Base-by-base conservation (phyloP, 1,140 invertebrate species). In the Orchestia grillus region DNA sequence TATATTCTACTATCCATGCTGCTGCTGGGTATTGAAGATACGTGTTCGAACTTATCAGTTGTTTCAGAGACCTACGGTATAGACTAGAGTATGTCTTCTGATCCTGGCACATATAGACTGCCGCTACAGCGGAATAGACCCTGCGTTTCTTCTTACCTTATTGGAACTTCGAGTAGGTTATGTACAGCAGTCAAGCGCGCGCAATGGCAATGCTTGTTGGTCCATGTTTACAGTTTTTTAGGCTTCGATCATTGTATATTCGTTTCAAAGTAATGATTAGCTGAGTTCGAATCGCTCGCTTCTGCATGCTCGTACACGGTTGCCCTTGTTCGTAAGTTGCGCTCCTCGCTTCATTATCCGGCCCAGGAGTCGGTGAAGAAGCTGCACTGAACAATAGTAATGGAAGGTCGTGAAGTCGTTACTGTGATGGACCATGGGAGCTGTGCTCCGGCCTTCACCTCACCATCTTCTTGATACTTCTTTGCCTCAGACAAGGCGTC, bases 311-410 rank as follows among this genome's bases (percentile, higher is more conserved):
- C 44, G 92, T 44, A n/a, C 40, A 44, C 40, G 92, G 43, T 94
- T 94, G 43, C 43, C 92, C 44, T 45, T 94, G 92, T 11, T 45
- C 43, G 6, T n/a, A n/a, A 94, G 41, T 40, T 44, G 36, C 92
- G 92, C 40, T 45, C 43, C 92, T 45, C 43, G 44, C 88, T 42
- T 90, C 41, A 42, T 90, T 90, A 90, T 90, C 88, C 88, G 88
- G 88, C n/a, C 88, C 42, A 44, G 88, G 43, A 90, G 43, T 90
- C 42, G 4, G 19, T 47, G 92, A 94, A 44, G 44, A 94, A 44
- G 92, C 92, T 45, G 1, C 92, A n/a, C 36, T 47, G 44, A 94
- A 94, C 92, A 94, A 94, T 94, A 47, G 44, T 94, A 94, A 94
- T 94, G 44, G 43, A 40, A 45, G 41, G 92, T 94, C 92, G 92